A percentile compares a stretch with the other conserved stretches of the same genome.
phyloP scores from a whole-genome alignment of 2,113 vertebrate genomes.

The Charina bottae region DNA sequence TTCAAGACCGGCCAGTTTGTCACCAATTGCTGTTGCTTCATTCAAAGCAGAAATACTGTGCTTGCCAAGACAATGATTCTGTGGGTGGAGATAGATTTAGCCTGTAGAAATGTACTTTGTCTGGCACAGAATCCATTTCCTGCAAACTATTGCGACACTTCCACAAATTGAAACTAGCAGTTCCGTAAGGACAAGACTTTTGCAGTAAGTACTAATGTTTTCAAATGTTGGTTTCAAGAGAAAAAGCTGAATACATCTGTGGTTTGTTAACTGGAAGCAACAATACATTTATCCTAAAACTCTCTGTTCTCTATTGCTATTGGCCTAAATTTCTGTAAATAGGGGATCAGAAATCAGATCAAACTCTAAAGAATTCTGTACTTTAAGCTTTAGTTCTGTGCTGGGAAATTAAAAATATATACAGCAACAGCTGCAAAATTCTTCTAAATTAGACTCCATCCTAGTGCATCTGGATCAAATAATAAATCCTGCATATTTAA shows the following conservation, averaged over 20 bases:
- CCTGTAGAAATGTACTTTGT: conserved; percentile 43
- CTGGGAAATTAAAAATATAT: accelerated
- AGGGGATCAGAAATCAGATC: background rate
- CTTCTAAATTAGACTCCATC: background rate
- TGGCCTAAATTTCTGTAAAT: background rate
- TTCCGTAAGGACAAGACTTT: conserved; percentile 24
- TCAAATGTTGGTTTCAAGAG: conserved; percentile 15
- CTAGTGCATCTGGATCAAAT: background rate
- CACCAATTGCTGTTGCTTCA: conserved; percentile 3
- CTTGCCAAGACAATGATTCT: conserved; percentile 35
- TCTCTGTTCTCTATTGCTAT: background rate
- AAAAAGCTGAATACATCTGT: conserved; percentile 42
- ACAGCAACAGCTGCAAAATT: background rate
- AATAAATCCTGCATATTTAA: background rate
- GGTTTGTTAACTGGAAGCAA: background rate
- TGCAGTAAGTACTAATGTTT: conserved; percentile 49
- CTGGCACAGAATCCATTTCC: conserved; percentile 52
- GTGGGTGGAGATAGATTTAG: conserved; percentile 33
- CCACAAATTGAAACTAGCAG: conserved; percentile 57
- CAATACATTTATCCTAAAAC: accelerated
- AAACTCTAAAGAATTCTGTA: background rate
- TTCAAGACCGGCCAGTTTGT: background rate
- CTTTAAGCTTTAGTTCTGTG: conserved; percentile 1
- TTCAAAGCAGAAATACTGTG: conserved; percentile 19
- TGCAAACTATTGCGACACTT: conserved; percentile 31